A percentile compares a stretch with the other conserved stretches of the same genome.
Conservation (phyloP, 2,797 vertebrate species). For the Parauchenoglanis ngamensis region DNA sequence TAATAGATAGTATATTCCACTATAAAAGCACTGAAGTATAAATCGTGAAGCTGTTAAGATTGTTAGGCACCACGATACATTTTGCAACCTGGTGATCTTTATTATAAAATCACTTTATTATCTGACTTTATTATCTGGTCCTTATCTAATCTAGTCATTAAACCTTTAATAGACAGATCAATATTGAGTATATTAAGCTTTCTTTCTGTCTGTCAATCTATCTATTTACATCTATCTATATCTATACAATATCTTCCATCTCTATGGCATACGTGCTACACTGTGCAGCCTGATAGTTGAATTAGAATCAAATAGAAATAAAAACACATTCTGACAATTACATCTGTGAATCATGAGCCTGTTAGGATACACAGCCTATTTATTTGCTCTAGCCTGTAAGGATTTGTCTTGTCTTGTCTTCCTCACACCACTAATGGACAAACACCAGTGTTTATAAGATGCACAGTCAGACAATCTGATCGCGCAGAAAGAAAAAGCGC, state of each 20-base stretch:
- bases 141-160: background rate
- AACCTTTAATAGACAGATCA: background rate
- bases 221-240: background rate
- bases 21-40: background rate
- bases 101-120: background rate
- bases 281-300: background rate
- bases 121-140: background rate
- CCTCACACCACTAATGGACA: background rate
- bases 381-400: background rate
- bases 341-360: background rate
- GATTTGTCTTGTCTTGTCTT: no score
- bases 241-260: background rate
- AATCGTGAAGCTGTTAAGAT: background rate
- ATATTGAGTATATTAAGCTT: background rate
- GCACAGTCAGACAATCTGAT: slow-evolving; percentile 47
- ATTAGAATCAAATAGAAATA: background rate
- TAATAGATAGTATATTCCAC: no score
- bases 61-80: background rate
- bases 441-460: slow-evolving; percentile 33
- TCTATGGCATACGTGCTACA: background rate
- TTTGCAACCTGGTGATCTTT: background rate
- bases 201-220: background rate
- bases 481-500: slow-evolving; percentile 32
- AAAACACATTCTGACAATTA: background rate
- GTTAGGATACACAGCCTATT: background rate